Conservation (phyloP, 2,797 vertebrate species). For the Alauda arvensis region DNA sequence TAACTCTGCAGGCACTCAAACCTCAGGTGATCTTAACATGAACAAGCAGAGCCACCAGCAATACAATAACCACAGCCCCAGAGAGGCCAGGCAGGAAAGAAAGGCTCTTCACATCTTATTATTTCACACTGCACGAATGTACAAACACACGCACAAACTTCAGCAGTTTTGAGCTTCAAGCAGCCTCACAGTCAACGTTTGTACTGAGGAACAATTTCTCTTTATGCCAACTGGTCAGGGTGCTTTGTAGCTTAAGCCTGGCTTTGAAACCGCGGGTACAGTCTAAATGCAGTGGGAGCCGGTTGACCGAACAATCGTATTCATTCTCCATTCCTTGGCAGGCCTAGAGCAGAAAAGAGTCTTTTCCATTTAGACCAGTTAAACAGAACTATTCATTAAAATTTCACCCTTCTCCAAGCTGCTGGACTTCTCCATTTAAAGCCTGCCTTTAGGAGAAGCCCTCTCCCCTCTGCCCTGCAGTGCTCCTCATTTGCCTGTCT, state of each 20-base stretch:
- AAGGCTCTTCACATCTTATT: neutral
- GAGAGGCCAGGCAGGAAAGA: neutral
- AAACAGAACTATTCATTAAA: constrained; percentile 50
- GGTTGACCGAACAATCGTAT: constrained; percentile 54
- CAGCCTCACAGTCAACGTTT: constrained; percentile 43
- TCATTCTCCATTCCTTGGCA: constrained; percentile 60
- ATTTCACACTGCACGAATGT: neutral
- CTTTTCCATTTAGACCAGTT: constrained; percentile 46
- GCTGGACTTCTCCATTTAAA: neutral
- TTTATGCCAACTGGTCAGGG: constrained; percentile 18
- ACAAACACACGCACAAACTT: constrained; percentile 31
- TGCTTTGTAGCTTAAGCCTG: constrained; percentile 40
- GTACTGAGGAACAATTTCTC: constrained; percentile 54
- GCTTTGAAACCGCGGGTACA: constrained; percentile 39
- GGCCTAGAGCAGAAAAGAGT: constrained; percentile 49
- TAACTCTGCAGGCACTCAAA: neutral
- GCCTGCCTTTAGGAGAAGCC: neutral
- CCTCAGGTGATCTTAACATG: neutral
- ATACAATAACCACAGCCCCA: neutral
- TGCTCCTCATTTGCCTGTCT: neutral
- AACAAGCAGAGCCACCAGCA: neutral
- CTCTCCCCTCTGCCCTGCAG: neutral
- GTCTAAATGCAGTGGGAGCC: constrained; percentile 46
- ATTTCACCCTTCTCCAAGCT: neutral
- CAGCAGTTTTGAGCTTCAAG: constrained; percentile 29